Percentiles rank a stretch among this genome's conserved stretches.
phyloP scores from a whole-genome alignment of 2,113 vertebrate species.

The Proterorhinus semilunaris region DNA sequence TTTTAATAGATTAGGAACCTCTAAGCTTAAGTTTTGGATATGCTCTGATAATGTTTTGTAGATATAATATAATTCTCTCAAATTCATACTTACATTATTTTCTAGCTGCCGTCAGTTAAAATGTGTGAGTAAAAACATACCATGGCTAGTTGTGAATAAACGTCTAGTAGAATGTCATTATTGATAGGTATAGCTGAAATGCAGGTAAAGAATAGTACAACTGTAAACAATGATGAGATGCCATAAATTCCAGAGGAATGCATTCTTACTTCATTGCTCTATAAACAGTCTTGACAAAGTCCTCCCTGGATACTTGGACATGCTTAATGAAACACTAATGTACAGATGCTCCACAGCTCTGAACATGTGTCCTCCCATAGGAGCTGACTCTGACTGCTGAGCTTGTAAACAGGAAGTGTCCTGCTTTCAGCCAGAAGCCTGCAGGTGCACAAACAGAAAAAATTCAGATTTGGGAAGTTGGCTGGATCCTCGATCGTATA shows the following conservation, averaged over 20 bases:
- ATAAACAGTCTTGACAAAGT: conserved; percentile 19
- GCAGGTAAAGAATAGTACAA: not conserved
- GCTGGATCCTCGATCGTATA: conserved; percentile 1
- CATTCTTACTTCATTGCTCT: conserved; percentile 3
- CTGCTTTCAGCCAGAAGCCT: conserved; percentile 38
- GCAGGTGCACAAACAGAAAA: conserved; percentile 34
- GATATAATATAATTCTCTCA: no score
- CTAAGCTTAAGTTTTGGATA: no score
- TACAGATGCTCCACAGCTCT: conserved; percentile 7
- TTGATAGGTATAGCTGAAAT: not conserved
- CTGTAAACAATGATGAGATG: not conserved
- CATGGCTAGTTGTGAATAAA: no score
- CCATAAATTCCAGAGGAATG: not conserved
- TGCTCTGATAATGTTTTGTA: no score
- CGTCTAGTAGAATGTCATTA: no score
- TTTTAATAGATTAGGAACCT: no score
- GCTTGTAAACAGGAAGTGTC: conserved; percentile 65
- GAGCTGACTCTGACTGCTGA: conserved; percentile 39
- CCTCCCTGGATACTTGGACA: conserved; percentile 3
- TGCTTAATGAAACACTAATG: conserved; percentile 23
- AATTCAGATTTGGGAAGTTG: conserved; percentile 21
- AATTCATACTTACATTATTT: no score
- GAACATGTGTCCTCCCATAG: conserved; percentile 32
- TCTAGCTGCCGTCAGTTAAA: no score
- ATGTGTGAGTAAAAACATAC: no score